Conservation (phyloP, 2,888 invertebrate genomes). For the Linhomoeus sp. region DNA sequence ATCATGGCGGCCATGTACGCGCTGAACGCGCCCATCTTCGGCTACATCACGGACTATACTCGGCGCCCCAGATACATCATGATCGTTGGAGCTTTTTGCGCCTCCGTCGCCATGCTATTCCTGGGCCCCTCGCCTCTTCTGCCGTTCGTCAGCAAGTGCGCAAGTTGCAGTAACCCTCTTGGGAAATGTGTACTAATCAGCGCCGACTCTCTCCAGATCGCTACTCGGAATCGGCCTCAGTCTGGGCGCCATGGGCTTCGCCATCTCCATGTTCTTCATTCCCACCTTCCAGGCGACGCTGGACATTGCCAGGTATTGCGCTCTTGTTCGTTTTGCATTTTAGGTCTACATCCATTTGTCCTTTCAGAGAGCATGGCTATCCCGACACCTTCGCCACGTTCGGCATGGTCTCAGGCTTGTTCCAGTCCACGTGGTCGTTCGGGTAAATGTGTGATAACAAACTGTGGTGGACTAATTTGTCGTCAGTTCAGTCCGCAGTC, state of each 20-base stretch:
- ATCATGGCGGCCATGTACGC: constrained; percentile 25
- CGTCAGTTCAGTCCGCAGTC: not conserved
- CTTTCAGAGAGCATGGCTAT: constrained; percentile 35
- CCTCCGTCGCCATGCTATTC: constrained; percentile 22
- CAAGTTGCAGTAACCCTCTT: no score
- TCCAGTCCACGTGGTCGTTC: constrained; percentile 70
- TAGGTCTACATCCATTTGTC: not conserved
- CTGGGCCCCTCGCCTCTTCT: no score
- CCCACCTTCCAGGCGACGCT: constrained; percentile 67
- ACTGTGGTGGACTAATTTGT: constrained; percentile 4
- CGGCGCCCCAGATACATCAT: constrained; percentile 9
- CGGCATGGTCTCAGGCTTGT: constrained; percentile 66
- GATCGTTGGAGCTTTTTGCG: constrained; percentile 19
- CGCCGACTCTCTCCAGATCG: not conserved
- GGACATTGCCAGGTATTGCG: constrained; percentile 52
- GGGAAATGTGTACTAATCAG: not conserved
- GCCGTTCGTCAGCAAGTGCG: no score
- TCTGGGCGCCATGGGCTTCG: constrained; percentile 55
- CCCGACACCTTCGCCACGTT: constrained; percentile 69
- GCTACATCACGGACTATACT: constrained; percentile 17
- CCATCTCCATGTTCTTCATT: constrained; percentile 61
- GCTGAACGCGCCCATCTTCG: constrained; percentile 19
- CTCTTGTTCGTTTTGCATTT: not conserved
- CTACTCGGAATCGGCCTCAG: constrained; percentile 45
- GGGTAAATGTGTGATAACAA: no score